Percentiles rank a stretch among this genome's conserved stretches.
phyloP scores from a whole-genome alignment of 2,797 vertebrate species.

The Urocyon cinereoargenteus region DNA sequence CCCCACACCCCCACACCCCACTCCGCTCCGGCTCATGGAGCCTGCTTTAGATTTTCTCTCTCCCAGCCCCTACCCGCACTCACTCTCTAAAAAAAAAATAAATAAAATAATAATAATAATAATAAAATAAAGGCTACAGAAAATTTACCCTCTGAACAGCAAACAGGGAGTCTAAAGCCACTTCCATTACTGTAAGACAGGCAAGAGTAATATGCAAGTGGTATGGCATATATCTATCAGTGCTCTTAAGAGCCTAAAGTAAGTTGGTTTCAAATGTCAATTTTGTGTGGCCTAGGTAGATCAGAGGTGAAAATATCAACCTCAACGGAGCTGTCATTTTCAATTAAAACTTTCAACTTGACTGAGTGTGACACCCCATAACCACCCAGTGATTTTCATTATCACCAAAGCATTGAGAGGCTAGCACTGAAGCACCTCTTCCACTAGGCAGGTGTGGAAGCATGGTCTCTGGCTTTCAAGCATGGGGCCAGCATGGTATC shows the following conservation, averaged over 20 bases:
- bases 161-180: neutral
- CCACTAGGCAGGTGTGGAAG: neutral
- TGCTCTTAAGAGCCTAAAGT: neutral
- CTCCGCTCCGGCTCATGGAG: neutral
- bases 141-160: neutral
- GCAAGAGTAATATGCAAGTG: neutral
- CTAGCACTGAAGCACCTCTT: neutral
- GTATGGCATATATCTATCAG: neutral
- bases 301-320: neutral
- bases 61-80: neutral
- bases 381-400: constrained; percentile 52
- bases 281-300: neutral
- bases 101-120: neutral
- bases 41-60: neutral
- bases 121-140: constrained; percentile 14
- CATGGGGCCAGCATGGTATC: neutral
- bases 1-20: too few relatives aligned
- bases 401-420: neutral
- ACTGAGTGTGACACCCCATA: neutral
- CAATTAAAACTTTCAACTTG: constrained; percentile 32
- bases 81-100: neutral
- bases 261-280: constrained; percentile 30
- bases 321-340: constrained; percentile 39
- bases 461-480: neutral
- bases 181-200: neutral